Evolutionary conservation across 2,113 vertebrate genomes (phyloP), one percentile per base, ranked within the genome.

Genomic region (Pontoporia blainvillei): DNA sequence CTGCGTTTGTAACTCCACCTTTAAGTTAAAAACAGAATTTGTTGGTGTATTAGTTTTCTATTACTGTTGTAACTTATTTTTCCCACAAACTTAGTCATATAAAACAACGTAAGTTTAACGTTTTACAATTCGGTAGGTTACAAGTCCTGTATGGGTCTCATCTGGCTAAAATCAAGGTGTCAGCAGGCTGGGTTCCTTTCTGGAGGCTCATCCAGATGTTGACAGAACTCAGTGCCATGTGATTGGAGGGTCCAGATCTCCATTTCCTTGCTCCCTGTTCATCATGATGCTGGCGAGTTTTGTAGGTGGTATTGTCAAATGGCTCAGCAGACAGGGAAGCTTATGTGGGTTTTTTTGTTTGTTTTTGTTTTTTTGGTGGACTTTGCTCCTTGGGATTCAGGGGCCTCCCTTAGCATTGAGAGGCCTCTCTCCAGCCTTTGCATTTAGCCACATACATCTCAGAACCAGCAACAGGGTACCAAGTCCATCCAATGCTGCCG

Each of bases 21-120:
- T 92, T 49, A 78, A 62, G 46, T 81, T 44, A 94, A 83, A 97
- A 90, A 23, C 52, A 79, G 57, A 90, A 31, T 39, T 6, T 34
- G 12, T 54, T 57, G 36, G 11, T 31, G 3, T 81, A 25, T 79
- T 64, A 71, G 61, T 71, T 95, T 86, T 79, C 15, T 61, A 57
- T 13, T 39, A 34, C 34, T 64, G 3, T 34, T 52, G 7, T 71
- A 81, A 71, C 59, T 72, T 81, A 84, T 72, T 0, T 21, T 57
- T 57, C 39, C 69, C 46, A 66, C 6, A 83, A n/a, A 67, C 44
- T 67, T 54, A 71, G 71, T 61, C 8, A 12, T 21, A 27, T 18
- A 18, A 85, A 84, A 46, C 18, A 93, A 21, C 4, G 7, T 12
- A 41, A 27, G 8, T 59, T 62, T 71, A 46, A n/a, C 64, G 13